Conservation (phyloP, 2,888 invertebrate species). For the Conomelus anceps region DNA sequence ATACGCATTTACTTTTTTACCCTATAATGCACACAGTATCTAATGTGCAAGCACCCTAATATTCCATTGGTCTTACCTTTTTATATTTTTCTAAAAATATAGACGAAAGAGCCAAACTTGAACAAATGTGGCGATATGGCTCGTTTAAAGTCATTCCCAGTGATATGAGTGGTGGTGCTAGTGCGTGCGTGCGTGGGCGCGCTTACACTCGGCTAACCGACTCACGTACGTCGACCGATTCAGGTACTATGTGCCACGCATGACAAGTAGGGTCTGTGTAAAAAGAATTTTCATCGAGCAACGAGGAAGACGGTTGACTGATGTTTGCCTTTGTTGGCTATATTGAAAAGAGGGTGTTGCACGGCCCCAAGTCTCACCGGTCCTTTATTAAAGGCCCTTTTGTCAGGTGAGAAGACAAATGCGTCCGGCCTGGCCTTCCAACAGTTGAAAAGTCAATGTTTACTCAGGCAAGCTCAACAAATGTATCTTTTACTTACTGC, state of each 20-base stretch:
- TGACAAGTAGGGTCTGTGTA: neutral
- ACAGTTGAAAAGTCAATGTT: neutral
- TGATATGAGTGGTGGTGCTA: neutral
- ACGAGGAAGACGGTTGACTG: neutral
- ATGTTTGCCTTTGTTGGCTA: neutral
- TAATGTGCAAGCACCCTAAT: too few species aligned
- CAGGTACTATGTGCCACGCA: neutral
- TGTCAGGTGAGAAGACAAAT: neutral
- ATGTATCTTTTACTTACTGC: neutral
- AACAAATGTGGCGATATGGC: neutral
- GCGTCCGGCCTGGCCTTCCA: neutral
- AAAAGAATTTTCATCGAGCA: neutral
- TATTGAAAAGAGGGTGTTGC: neutral
- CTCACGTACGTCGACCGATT: neutral
- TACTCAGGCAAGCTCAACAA: neutral
- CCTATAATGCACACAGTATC: too few species aligned
- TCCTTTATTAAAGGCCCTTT: neutral
- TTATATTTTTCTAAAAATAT: neutral
- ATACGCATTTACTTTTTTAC: too few species aligned
- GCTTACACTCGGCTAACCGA: neutral
- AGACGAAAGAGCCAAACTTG: neutral
- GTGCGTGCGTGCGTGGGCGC: neutral
- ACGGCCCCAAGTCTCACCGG: neutral
- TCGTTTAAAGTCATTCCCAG: neutral
- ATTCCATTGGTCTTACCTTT: too few species aligned